A percentile compares a stretch with the other conserved stretches of the same genome.
Conservation (phyloP, 2,797 vertebrate genomes). For the Lepilemur ruficaudatus region DNA sequence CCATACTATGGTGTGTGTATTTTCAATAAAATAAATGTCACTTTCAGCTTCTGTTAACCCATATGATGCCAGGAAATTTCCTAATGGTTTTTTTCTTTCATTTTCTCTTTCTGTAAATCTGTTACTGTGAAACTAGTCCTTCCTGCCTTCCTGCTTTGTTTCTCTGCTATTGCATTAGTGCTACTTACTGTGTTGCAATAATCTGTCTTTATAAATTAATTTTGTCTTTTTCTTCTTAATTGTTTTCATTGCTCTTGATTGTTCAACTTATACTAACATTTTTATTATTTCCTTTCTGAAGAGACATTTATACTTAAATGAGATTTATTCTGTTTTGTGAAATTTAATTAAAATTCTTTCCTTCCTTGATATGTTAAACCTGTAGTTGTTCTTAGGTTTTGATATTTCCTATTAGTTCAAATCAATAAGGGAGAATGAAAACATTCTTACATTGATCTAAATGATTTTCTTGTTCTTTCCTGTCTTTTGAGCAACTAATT, state of each 20-base stretch:
- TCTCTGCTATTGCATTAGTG: slow-evolving; percentile 54
- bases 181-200: slow-evolving; percentile 46
- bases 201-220: slow-evolving; percentile 60
- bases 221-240: slow-evolving; percentile 39
- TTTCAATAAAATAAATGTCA: slow-evolving; percentile 50
- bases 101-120: slow-evolving; percentile 52
- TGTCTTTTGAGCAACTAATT: background rate
- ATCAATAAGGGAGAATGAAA: slow-evolving; percentile 41
- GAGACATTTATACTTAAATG: slow-evolving; percentile 36
- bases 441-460: slow-evolving; percentile 17
- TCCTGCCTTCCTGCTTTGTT: slow-evolving; percentile 52
- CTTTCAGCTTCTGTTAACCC: slow-evolving; percentile 28
- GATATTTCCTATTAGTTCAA: slow-evolving; percentile 29
- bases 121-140: slow-evolving; percentile 50
- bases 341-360: slow-evolving; percentile 57
- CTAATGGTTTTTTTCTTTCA: slow-evolving; percentile 31
- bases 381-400: slow-evolving; percentile 46
- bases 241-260: slow-evolving; percentile 28
- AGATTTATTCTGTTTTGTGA: slow-evolving; percentile 52
- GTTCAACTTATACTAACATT: slow-evolving; percentile 31
- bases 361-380: slow-evolving; percentile 31
- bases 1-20: background rate
- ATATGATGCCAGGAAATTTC: slow-evolving; percentile 39
- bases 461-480: background rate
- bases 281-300: slow-evolving; percentile 34